A percentile compares a stretch with the other conserved stretches of the same genome.
These are phyloP conservation scores for Mus minutoides DNA, from an alignment of 2,797 vertebrate species.

Conservation along the genomic window DNA sequence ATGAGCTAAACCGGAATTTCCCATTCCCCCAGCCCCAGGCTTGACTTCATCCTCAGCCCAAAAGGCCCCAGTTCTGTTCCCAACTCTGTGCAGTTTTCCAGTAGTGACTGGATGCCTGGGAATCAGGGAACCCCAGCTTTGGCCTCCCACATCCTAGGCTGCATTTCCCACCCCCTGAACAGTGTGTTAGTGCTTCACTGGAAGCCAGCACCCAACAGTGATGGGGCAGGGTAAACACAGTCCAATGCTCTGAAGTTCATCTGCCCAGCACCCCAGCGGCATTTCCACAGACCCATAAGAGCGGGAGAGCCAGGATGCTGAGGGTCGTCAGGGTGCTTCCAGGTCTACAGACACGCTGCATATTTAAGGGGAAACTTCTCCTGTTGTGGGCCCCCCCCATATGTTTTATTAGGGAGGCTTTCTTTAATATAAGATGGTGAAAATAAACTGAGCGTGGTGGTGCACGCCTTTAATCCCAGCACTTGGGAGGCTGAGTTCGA, in stretches of 20 bases:
- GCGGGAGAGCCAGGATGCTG: not conserved
- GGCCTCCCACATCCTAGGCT: not conserved
- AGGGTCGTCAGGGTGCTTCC: not conserved
- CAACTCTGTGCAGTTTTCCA: too few relatives aligned
- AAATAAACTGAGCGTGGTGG: too few relatives aligned
- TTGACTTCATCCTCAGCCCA: not conserved
- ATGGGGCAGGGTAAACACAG: too few relatives aligned
- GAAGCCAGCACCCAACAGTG: too few relatives aligned
- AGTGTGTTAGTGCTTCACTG: not conserved
- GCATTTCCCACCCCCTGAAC: not conserved
- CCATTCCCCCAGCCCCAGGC: not conserved
- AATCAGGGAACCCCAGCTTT: not conserved
- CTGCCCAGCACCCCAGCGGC: too few relatives aligned
- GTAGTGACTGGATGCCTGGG: not conserved
- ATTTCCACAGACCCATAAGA: not conserved
- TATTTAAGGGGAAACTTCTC: conserved; percentile 12
- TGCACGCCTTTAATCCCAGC: too few relatives aligned
- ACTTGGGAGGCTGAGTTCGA: too few relatives aligned
- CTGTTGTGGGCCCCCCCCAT: not conserved
- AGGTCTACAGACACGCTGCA: conserved; percentile 9
- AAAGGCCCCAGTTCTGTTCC: not conserved
- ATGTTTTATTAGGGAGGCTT: not conserved
- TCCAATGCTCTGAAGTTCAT: too few relatives aligned
- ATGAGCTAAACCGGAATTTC: not conserved
- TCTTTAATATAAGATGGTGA: conserved; percentile 41